A percentile compares a stretch with the other conserved stretches of the same genome.
Evolutionary conservation across 2,797 vertebrate species (phyloP).

Genomic region (Chelon labrosus): DNA sequence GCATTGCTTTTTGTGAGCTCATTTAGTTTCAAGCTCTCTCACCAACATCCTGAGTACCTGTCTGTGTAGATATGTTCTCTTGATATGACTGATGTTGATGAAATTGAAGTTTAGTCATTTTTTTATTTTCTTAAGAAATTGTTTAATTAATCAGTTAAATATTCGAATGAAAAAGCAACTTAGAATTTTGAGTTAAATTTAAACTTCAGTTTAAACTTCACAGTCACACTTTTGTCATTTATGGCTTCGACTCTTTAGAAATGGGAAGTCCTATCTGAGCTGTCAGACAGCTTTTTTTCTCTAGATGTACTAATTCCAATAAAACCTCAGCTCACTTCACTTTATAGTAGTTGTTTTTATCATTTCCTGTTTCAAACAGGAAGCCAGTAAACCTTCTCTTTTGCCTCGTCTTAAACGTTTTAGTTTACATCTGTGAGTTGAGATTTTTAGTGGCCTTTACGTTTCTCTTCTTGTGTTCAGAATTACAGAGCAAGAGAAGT

Average conservation of each 20-base stretch:
- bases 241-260: background rate
- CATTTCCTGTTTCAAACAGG: conserved; percentile 15
- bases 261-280: conserved; percentile 2
- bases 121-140: background rate
- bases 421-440: background rate
- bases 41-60: conserved; percentile 12
- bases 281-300: background rate
- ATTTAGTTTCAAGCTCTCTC: conserved; percentile 17
- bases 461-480: conserved; percentile 3
- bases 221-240: background rate
- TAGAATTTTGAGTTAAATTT: background rate
- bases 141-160: conserved; percentile 8
- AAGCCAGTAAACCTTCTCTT: conserved; percentile 7
- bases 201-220: background rate
- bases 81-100: background rate
- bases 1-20: background rate
- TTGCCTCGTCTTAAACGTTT: background rate
- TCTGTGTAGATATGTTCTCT: background rate
- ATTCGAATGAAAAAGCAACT: background rate
- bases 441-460: background rate
- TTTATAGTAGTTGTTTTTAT: background rate
- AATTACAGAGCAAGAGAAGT: conserved; percentile 2
- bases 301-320: conserved; percentile 1
- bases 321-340: conserved; percentile 7
- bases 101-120: background rate